phyloP scores from a whole-genome alignment of 2,888 invertebrate genomes.

The Bruchidius siliquastri region DNA sequence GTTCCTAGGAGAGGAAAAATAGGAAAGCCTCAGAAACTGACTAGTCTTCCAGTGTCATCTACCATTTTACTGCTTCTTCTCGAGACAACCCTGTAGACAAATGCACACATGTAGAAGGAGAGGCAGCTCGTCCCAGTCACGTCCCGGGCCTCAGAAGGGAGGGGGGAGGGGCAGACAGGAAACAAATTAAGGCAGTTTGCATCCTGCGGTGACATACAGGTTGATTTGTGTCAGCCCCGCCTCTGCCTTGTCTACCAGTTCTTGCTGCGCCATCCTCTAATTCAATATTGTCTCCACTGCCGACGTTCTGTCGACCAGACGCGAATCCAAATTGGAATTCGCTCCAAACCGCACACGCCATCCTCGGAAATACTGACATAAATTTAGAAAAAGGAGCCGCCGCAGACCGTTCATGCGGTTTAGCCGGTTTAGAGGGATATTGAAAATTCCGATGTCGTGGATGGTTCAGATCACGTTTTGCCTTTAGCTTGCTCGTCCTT shows the following conservation, averaged over 20 bases:
- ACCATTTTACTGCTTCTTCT: too few species aligned
- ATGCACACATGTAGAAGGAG: background rate
- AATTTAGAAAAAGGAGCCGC: background rate
- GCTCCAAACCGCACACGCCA: background rate
- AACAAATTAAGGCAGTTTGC: constrained; percentile 2
- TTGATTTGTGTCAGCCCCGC: constrained; percentile 43
- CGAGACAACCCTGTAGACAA: background rate
- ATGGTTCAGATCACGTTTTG: background rate
- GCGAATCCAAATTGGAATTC: background rate
- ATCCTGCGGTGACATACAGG: constrained; percentile 39
- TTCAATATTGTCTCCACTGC: constrained; percentile 35
- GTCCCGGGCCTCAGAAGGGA: background rate
- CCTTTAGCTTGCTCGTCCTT: background rate
- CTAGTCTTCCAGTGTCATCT: too few species aligned
- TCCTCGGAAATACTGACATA: background rate
- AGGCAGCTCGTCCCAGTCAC: background rate
- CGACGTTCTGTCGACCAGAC: background rate
- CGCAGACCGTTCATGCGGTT: background rate
- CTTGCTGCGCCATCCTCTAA: constrained; percentile 26
- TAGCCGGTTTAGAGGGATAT: background rate
- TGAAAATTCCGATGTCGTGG: background rate
- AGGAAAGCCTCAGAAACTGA: too few species aligned
- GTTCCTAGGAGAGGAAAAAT: too few species aligned
- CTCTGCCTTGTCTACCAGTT: constrained; percentile 35
- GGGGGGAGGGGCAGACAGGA: background rate